Conservation (phyloP, 2,797 vertebrate genomes). For the Crypturellus tataupa region DNA sequence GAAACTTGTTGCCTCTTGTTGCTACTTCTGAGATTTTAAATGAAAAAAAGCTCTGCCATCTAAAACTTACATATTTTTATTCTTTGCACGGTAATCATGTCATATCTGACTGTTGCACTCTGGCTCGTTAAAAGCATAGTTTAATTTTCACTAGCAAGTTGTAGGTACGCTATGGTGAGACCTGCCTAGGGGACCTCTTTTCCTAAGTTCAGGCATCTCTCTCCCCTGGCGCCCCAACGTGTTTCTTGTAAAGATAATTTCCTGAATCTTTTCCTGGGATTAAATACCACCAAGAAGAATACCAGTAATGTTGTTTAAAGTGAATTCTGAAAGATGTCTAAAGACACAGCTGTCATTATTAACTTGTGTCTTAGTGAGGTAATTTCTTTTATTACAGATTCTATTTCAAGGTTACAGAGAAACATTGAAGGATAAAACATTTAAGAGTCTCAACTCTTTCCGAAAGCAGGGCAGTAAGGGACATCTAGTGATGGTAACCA, state of each 20-base stretch:
- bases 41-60: neutral
- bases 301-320: neutral
- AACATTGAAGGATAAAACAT: constrained; percentile 29
- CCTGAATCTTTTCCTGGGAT: neutral
- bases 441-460: neutral
- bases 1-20: neutral
- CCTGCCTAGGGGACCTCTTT: neutral
- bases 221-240: neutral
- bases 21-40: neutral
- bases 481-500: constrained; percentile 50
- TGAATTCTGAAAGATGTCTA: neutral
- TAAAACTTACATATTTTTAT: neutral
- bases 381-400: neutral
- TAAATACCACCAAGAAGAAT: neutral
- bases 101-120: neutral
- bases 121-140: neutral
- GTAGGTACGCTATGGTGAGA: neutral
- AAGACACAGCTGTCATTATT: neutral
- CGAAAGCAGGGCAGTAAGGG: constrained; percentile 51
- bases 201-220: neutral
- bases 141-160: constrained; percentile 11
- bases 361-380: neutral
- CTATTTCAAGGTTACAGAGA: constrained; percentile 27
- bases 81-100: neutral
- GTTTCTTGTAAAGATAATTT: neutral